phyloP scores from a whole-genome alignment of 1,140 invertebrate genomes.

The Drosophila miranda region DNA sequence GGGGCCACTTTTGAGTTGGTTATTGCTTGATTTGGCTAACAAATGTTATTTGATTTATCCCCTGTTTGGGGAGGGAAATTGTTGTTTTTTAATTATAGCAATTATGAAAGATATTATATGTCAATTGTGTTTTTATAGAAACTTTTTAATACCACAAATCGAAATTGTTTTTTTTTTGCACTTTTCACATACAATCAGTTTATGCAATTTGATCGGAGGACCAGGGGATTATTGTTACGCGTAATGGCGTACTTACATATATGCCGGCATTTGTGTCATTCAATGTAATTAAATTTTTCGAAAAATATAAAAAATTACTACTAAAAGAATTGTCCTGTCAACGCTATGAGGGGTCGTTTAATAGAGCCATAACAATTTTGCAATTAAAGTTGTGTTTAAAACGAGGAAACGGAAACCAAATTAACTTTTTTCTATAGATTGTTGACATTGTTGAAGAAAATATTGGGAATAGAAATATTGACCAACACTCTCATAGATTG shows the following conservation, averaged over 20 bases:
- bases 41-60: constrained; percentile 20
- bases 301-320: constrained; percentile 8
- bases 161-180: constrained; percentile 17
- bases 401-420: background rate
- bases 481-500: no score
- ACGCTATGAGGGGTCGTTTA: background rate
- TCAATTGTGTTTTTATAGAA: constrained; percentile 33
- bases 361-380: background rate
- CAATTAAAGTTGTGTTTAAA: constrained; percentile 2
- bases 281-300: constrained; percentile 30
- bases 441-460: no score
- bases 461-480: no score
- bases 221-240: constrained; percentile 9
- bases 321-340: background rate
- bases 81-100: constrained; percentile 46
- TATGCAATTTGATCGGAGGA: constrained; percentile 19
- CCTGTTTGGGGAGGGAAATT: background rate
- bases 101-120: constrained; percentile 34
- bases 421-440: background rate
- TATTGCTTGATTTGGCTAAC: constrained; percentile 21
- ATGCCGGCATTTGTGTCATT: constrained; percentile 7
- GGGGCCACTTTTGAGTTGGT: constrained; percentile 22
- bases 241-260: constrained; percentile 11
- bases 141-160: constrained; percentile 6
- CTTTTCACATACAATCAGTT: constrained; percentile 47